Evolutionary conservation across 2,113 vertebrate genomes (phyloP).

Genomic region (Xiphophorus couchianus): DNA sequence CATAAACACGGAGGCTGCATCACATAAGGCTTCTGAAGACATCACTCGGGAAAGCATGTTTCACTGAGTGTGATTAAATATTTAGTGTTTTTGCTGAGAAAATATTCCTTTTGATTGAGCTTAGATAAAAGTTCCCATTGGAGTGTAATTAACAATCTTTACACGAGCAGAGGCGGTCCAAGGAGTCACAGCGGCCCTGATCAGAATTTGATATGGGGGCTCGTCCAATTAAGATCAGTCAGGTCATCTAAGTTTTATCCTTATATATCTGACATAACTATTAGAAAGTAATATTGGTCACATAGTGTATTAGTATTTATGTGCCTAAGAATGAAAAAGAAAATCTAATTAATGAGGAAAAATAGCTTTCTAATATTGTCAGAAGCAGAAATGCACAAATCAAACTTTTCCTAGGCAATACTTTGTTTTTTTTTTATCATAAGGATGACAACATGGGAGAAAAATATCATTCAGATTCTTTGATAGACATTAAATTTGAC

Average conservation of each 20-base stretch:
- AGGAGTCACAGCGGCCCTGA: neutral
- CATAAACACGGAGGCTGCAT: slow-evolving; percentile 37
- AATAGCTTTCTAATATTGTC: too few species aligned
- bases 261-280: too few species aligned
- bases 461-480: too few species aligned
- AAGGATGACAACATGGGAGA: too few species aligned
- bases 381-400: too few species aligned
- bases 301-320: neutral
- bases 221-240: neutral
- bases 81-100: neutral
- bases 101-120: slow-evolving; percentile 11
- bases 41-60: slow-evolving; percentile 7
- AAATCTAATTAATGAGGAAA: neutral
- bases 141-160: slow-evolving; percentile 36
- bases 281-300: neutral
- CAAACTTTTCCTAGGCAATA: too few species aligned
- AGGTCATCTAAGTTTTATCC: too few species aligned
- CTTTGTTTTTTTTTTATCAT: too few species aligned
- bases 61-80: slow-evolving; percentile 7
- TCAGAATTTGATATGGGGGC: neutral
- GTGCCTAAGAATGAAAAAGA: neutral
- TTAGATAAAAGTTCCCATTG: slow-evolving; percentile 20
- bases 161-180: neutral
- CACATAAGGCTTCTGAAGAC: slow-evolving; percentile 10
- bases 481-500: too few species aligned